phyloP scores from a whole-genome alignment of 2,888 invertebrate species.

The Cryptocephalus primarius region DNA sequence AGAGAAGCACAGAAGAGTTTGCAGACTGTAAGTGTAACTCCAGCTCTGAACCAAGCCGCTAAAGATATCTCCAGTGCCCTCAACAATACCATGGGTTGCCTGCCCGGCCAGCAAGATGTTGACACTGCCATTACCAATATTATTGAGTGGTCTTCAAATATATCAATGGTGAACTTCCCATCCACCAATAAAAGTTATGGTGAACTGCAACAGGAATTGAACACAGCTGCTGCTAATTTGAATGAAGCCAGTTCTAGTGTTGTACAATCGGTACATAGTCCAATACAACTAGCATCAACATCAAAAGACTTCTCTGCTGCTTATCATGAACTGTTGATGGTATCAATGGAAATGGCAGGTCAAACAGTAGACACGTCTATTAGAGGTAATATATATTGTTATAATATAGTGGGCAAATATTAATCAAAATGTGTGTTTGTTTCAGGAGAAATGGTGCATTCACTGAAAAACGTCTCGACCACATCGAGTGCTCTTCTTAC shows the following conservation, averaged over 20 bases:
- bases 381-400: conserved; percentile 30
- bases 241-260: conserved; percentile 78
- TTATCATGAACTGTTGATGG: conserved; percentile 65
- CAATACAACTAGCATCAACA: conserved; percentile 58
- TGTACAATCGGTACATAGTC: conserved; percentile 62
- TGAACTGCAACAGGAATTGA: conserved; percentile 77
- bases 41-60: conserved; percentile 61
- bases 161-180: conserved; percentile 67
- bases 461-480: conserved; percentile 77
- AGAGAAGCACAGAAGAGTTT: conserved; percentile 66
- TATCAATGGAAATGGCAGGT: conserved; percentile 77
- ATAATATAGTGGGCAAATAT: background rate
- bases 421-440: background rate
- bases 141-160: conserved; percentile 60
- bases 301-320: conserved; percentile 70
- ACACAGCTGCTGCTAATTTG: conserved; percentile 70
- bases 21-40: conserved; percentile 52
- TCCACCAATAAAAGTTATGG: conserved; percentile 60
- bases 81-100: conserved; percentile 65
- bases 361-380: conserved; percentile 66
- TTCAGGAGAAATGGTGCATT: conserved; percentile 66
- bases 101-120: conserved; percentile 91
- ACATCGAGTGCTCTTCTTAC: conserved; percentile 76
- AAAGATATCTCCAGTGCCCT: conserved; percentile 53
- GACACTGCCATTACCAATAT: conserved; percentile 79